Evolutionary conservation across 2,113 vertebrate genomes (phyloP).

Genomic region (Carlito syrichta): DNA sequence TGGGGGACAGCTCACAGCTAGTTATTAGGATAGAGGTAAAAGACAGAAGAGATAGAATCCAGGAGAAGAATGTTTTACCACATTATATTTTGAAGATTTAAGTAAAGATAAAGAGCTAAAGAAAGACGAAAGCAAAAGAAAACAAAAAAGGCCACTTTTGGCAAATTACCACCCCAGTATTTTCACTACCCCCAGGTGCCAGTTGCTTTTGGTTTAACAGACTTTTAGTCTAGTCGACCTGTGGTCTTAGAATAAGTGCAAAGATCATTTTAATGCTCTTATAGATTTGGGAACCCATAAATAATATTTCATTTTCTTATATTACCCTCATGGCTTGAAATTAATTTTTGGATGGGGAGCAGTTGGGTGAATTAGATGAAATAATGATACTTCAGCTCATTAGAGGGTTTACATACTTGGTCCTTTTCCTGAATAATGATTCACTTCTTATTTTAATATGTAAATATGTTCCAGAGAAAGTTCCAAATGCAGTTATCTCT

Average conservation of each 20-base stretch:
- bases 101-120: not conserved
- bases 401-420: not conserved
- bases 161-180: not conserved
- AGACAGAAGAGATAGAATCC: not conserved
- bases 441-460: constrained; percentile 4
- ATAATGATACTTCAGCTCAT: constrained; percentile 21
- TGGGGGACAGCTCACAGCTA: not conserved
- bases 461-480: not conserved
- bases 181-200: not conserved
- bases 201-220: not conserved
- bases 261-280: constrained; percentile 35
- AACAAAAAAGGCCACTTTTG: not conserved
- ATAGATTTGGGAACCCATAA: constrained; percentile 18
- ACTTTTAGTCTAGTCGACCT: not conserved
- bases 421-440: constrained; percentile 5
- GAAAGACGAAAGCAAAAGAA: not conserved
- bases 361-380: constrained; percentile 49
- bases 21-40: not conserved
- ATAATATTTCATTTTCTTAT: constrained; percentile 54
- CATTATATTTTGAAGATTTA: not conserved
- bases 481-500: not conserved
- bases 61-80: not conserved
- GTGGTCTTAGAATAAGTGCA: not conserved
- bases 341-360: constrained; percentile 49
- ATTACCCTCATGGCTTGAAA: constrained; percentile 32